Base-by-base conservation (phyloP, 2,888 invertebrate species). In the Elegia similella region DNA sequence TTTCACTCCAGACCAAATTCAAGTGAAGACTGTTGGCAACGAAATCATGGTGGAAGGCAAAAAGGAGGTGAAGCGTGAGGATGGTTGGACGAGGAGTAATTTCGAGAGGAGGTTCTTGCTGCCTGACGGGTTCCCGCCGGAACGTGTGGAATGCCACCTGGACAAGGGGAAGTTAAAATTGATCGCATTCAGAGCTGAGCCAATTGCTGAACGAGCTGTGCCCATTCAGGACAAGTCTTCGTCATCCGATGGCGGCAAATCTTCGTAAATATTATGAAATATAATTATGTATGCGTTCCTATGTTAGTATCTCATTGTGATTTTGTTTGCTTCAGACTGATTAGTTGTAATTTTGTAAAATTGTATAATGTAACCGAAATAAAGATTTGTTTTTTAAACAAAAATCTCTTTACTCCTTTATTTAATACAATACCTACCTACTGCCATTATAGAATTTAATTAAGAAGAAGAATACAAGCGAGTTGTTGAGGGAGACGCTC, bases 1-100 rank as follows among this genome's bases (percentile, higher is more conserved):
- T 68, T 97, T 96, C 72, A 87, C 92, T n/a, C 96, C 96, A 0
- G 94, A 94, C 13, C 96, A 97, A 80, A 94, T 97, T 42, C 92
- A 93, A 7, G 96, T 97, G 16, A 96, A 96, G 80, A 95, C 95
- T 0, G 92, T 95, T 0, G 96, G 95, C 7, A 94, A 94, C 63
- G 93, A 92, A 56, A 93, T 97, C 23, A 92, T 94, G 54, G 92
- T 96, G n/a, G 95, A 96, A 78, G 96, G 95, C 0, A 95, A 94
- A 75, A 96, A 95, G 73, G 95, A 95, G 70, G 94, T 96, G 62
- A 94, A 94, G 66, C 93, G 93, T 47, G 95, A 96, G 65, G 94
- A 95, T 67, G 96, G 96, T 0, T 95, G 93, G 78, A 94, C 96
- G 23, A 94, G 95, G 43, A 93, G 96, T 57, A 95, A 96, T 64